These are phyloP conservation scores for Strigops habroptila DNA, from an alignment of 2,113 vertebrate genomes.

Conservation along the genomic window DNA sequence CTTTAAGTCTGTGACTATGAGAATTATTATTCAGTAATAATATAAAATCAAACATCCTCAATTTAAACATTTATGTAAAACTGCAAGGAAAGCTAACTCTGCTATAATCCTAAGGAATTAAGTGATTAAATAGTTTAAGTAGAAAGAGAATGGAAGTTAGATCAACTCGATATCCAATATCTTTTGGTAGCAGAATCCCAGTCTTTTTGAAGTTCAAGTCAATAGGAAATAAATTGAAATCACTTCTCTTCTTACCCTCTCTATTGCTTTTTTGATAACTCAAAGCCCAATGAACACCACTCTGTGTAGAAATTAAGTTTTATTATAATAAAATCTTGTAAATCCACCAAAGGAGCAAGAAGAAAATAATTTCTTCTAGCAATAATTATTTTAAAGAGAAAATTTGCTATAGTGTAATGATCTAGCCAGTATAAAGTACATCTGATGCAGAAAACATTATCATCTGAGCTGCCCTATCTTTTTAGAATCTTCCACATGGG, in stretches of 20 bases:
- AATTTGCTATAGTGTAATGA: not conserved
- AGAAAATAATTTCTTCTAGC: not conserved
- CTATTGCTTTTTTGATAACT: conserved; percentile 70
- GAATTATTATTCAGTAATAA: not conserved
- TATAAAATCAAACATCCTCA: not conserved
- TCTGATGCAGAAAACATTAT: not conserved
- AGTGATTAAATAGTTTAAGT: not conserved
- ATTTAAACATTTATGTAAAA: not conserved
- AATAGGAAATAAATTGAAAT: conserved; percentile 80
- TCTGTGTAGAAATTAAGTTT: conserved; percentile 34
- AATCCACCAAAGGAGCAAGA: not conserved
- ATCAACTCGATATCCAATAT: conserved; percentile 67
- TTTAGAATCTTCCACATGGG: not conserved
- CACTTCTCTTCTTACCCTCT: conserved; percentile 74
- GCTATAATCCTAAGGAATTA: not conserved
- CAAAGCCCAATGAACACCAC: conserved; percentile 56
- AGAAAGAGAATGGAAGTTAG: conserved; percentile 46
- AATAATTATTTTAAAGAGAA: not conserved
- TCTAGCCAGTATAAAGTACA: not conserved
- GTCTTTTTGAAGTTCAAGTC: conserved; percentile 80
- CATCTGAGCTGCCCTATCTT: not conserved
- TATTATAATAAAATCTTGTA: not conserved
- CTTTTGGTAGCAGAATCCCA: conserved; percentile 82
- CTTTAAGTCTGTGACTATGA: not conserved
- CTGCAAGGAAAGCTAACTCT: not conserved